Conservation (phyloP, 1,140 invertebrate species). For the Pararge aegeria region DNA sequence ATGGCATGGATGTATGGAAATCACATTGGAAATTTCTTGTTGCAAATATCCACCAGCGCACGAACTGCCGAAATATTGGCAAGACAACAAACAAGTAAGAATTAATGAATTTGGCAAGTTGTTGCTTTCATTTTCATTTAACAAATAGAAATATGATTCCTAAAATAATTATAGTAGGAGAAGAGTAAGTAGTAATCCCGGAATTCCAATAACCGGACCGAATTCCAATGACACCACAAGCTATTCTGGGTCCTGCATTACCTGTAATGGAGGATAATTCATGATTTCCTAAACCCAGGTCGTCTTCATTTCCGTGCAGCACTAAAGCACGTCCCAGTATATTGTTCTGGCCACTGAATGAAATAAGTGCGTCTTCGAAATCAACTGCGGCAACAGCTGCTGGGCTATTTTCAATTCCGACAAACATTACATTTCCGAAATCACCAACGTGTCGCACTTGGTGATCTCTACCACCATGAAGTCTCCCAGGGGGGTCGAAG, state of each 20-base stretch:
- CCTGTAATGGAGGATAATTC: slow-evolving; percentile 87
- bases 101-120: neutral
- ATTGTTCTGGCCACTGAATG: slow-evolving; percentile 81
- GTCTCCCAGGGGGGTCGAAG: slow-evolving; percentile 83
- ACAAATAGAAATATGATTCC: slow-evolving; percentile 15
- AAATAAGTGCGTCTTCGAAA: slow-evolving; percentile 83
- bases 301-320: slow-evolving; percentile 87
- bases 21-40: slow-evolving; percentile 98
- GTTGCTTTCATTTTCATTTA: neutral
- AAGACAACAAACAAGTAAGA: slow-evolving; percentile 92
- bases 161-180: slow-evolving; percentile 15
- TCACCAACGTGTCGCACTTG: slow-evolving; percentile 91
- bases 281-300: slow-evolving; percentile 86
- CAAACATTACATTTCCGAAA: slow-evolving; percentile 90
- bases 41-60: slow-evolving; percentile 95
- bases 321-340: slow-evolving; percentile 91
- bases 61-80: slow-evolving; percentile 95
- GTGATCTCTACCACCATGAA: slow-evolving; percentile 54
- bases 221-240: slow-evolving; percentile 89
- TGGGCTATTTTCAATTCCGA: slow-evolving; percentile 49
- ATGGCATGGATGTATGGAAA: slow-evolving; percentile 98
- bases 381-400: slow-evolving; percentile 81
- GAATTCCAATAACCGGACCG: slow-evolving; percentile 61
- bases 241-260: slow-evolving; percentile 88
- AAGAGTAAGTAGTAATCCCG: slow-evolving; percentile 36